Percentiles rank a stretch among this genome's conserved stretches.
Evolutionary conservation across 2,113 vertebrate species (phyloP).

Genomic region (Lepus americanus): DNA sequence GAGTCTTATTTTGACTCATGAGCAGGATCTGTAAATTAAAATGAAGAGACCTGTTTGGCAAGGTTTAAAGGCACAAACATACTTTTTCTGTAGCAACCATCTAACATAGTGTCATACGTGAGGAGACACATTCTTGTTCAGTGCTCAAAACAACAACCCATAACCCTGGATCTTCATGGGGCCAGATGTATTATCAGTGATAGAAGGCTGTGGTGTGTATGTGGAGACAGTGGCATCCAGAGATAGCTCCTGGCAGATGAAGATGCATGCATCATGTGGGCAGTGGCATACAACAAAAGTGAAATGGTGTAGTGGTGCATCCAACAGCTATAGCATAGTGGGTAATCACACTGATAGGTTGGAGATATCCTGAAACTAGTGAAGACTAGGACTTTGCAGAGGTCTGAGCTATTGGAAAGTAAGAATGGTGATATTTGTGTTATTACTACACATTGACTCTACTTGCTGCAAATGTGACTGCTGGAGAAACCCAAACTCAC

Average conservation of each 20-base stretch:
- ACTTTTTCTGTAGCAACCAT: background rate
- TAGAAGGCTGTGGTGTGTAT: background rate
- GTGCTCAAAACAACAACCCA: background rate
- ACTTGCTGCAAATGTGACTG: background rate
- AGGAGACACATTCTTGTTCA: background rate
- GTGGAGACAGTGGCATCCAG: no score
- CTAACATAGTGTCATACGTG: background rate
- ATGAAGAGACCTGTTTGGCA: background rate
- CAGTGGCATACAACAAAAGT: background rate
- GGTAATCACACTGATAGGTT: background rate
- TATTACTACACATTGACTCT: background rate
- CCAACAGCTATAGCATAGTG: background rate
- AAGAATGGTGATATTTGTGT: background rate
- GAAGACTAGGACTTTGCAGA: background rate
- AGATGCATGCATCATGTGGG: fast-evolving
- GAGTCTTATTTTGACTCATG: background rate
- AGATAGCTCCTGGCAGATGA: background rate
- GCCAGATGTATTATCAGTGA: background rate
- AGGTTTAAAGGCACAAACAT: background rate
- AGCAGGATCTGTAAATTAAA: background rate
- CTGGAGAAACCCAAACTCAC: background rate
- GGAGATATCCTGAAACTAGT: background rate
- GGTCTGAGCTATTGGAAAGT: background rate
- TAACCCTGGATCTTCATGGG: background rate
- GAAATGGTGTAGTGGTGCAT: no score